Conservation (phyloP, 2,888 invertebrate genomes). For the Tupiocoris notatus region DNA sequence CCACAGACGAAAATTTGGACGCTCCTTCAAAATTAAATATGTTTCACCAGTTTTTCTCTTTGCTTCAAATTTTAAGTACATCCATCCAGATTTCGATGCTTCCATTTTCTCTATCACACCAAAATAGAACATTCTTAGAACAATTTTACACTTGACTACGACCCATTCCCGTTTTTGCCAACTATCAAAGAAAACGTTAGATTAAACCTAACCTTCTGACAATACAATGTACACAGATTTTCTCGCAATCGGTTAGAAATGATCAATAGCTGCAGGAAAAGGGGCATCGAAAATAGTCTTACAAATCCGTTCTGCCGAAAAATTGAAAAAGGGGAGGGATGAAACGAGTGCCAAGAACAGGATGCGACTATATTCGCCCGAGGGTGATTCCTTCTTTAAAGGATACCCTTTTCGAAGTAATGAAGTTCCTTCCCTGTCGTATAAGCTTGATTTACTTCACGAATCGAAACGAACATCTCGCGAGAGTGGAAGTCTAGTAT, state of each 20-base stretch:
- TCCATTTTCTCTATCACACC: too few species aligned
- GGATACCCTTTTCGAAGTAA: background rate
- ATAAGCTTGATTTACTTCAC: background rate
- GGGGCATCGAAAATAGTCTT: background rate
- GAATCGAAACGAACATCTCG: background rate
- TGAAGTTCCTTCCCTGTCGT: background rate
- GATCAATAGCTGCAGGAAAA: background rate
- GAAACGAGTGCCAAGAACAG: constrained; percentile 26
- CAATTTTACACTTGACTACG: too few species aligned
- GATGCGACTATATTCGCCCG: constrained; percentile 9
- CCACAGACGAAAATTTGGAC: too few species aligned
- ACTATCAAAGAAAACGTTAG: too few species aligned
- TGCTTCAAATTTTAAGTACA: too few species aligned
- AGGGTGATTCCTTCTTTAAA: constrained; percentile 15
- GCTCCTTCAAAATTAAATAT: too few species aligned
- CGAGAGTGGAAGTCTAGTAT: background rate
- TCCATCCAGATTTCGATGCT: too few species aligned
- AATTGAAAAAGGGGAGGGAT: constrained; percentile 2
- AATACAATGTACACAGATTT: background rate
- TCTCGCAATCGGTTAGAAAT: background rate
- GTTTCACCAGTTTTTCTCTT: too few species aligned
- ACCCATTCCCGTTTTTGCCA: too few species aligned
- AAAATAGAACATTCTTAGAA: too few species aligned
- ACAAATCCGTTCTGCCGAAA: constrained; percentile 17
- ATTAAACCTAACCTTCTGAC: too few species aligned